Conservation (phyloP, 2,113 vertebrate species). For the Mellivora capensis region DNA sequence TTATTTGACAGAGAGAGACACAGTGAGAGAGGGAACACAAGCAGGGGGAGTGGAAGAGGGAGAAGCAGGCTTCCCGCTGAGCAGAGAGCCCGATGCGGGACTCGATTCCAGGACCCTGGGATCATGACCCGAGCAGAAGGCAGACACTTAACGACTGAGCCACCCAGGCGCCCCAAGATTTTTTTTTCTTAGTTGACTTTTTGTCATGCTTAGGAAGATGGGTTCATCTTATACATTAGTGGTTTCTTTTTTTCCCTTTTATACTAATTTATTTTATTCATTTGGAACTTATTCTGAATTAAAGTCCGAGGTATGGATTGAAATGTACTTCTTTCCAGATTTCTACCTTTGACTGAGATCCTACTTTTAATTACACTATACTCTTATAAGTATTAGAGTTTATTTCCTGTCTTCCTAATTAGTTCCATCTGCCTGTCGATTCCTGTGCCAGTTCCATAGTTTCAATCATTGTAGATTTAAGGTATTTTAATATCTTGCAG, state of each 20-base stretch:
- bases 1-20: neutral
- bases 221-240: neutral
- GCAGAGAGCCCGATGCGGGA: no score
- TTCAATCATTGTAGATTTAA: neutral
- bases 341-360: neutral
- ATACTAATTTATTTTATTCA: neutral
- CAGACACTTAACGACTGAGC: no score
- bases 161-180: no score
- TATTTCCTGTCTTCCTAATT: neutral
- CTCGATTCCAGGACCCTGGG: no score
- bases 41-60: neutral
- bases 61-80: neutral
- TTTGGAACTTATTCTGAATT: neutral
- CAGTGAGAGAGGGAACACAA: no score
- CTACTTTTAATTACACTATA: neutral
- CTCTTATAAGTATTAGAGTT: neutral
- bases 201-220: neutral
- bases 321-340: neutral
- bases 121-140: no score
- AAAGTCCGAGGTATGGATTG: neutral
- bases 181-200: neutral
- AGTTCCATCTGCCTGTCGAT: neutral
- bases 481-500: neutral
- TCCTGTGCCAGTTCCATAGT: neutral
- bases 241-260: neutral